A percentile compares a stretch with the other conserved stretches of the same genome.
Evolutionary conservation across 2,888 invertebrate genomes (phyloP).

Genomic region (Tenthredo livida): DNA sequence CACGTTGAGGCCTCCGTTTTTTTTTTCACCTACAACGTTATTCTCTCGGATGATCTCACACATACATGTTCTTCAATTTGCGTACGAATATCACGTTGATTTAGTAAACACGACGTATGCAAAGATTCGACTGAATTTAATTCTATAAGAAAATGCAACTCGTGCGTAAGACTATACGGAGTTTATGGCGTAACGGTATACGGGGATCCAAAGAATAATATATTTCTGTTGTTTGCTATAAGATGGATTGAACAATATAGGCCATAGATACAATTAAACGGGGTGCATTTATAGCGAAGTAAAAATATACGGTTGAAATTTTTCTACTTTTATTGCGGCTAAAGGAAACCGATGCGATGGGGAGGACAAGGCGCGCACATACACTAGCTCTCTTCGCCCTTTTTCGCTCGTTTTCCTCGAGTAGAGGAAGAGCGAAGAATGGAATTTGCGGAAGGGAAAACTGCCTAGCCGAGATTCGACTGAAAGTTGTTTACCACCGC

Average conservation of each 20-base stretch:
- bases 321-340: constrained; percentile 41
- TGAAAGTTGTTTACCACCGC: constrained; percentile 53
- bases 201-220: not conserved
- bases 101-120: not conserved
- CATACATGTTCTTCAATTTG: not conserved
- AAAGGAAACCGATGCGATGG: constrained; percentile 17
- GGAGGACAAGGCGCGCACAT: constrained; percentile 27
- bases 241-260: not conserved
- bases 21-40: not conserved
- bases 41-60: not conserved
- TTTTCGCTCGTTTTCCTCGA: constrained; percentile 29
- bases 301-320: constrained; percentile 26
- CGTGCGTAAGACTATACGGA: not conserved
- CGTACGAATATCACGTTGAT: not conserved
- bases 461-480: constrained; percentile 51
- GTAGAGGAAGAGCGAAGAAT: constrained; percentile 39
- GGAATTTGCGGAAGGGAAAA: constrained; percentile 46
- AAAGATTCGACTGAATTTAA: not conserved
- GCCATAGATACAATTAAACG: constrained; percentile 39
- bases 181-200: not conserved
- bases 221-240: not conserved
- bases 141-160: not conserved
- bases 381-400: constrained; percentile 18
- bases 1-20: not conserved
- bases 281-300: constrained; percentile 15